Evolutionary conservation across 2,797 vertebrate genomes (phyloP).

Genomic region (Pelobates cultripes): DNA sequence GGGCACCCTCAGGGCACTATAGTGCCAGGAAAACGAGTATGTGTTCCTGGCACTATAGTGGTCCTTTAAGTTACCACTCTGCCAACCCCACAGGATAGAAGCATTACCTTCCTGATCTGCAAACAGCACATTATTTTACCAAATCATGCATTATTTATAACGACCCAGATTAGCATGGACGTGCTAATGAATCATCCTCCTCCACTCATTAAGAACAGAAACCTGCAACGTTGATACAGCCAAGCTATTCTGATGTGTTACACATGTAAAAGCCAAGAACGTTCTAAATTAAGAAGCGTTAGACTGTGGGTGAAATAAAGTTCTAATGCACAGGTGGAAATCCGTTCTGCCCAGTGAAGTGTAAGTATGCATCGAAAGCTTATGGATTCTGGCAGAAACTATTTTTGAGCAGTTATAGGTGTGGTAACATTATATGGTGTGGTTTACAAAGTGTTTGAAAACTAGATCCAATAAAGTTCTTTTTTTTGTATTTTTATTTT

Average conservation of each 20-base stretch:
- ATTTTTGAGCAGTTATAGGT: too few relatives aligned
- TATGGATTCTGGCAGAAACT: too few relatives aligned
- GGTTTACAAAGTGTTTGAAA: too few relatives aligned
- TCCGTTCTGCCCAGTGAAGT: conserved; percentile 11
- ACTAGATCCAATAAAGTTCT: too few relatives aligned
- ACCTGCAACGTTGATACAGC: conserved; percentile 48
- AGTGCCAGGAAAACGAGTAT: too few relatives aligned
- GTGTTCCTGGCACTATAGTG: too few relatives aligned
- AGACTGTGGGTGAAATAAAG: conserved; percentile 44
- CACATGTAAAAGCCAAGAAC: conserved; percentile 47
- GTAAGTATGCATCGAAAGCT: too few relatives aligned
- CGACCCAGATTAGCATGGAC: conserved; percentile 70
- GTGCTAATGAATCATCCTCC: conserved; percentile 70
- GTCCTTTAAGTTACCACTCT: not conserved
- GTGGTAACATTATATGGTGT: too few relatives aligned
- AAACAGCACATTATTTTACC: conserved; percentile 49
- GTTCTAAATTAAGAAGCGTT: conserved; percentile 49
- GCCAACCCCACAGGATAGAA: not conserved
- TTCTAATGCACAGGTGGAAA: conserved; percentile 35
- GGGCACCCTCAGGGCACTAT: too few relatives aligned
- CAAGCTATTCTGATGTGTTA: conserved; percentile 45
- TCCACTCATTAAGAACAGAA: conserved; percentile 38
- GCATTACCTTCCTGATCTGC: conserved; percentile 20
- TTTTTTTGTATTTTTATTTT: too few relatives aligned
- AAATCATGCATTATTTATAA: conserved; percentile 70